These are phyloP conservation scores for Lepidurus arcticus DNA, from an alignment of 1,140 invertebrate species.

Conservation along the genomic window DNA sequence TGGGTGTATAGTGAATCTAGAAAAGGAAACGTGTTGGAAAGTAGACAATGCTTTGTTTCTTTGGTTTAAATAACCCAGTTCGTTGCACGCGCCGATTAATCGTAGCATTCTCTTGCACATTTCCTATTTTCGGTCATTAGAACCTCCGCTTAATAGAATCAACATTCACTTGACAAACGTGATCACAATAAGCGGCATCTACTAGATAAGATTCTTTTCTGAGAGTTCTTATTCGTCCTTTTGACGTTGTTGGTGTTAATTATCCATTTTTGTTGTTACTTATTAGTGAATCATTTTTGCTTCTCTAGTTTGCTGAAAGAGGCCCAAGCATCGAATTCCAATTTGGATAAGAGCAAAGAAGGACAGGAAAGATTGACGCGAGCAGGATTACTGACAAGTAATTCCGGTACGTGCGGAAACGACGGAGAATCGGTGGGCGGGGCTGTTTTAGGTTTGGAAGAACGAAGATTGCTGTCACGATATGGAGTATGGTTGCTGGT, in stretches of 20 bases:
- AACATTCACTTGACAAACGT: too few relatives aligned
- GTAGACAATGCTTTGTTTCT: too few relatives aligned
- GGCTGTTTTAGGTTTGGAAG: constrained; percentile 50
- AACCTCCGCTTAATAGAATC: too few relatives aligned
- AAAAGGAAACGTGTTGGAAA: too few relatives aligned
- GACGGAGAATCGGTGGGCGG: not conserved
- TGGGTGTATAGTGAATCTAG: too few relatives aligned
- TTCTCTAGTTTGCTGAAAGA: constrained; percentile 31
- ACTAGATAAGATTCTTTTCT: too few relatives aligned
- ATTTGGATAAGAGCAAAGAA: constrained; percentile 42
- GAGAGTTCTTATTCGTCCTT: too few relatives aligned
- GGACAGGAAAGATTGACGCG: constrained; percentile 44
- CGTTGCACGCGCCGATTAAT: too few relatives aligned
- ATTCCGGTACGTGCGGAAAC: not conserved
- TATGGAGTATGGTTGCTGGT: constrained; percentile 97
- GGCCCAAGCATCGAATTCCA: constrained; percentile 34
- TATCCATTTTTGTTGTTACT: not conserved
- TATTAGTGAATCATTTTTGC: not conserved
- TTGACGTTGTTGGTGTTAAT: not conserved
- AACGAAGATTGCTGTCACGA: constrained; percentile 81
- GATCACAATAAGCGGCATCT: too few relatives aligned
- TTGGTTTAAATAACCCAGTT: too few relatives aligned
- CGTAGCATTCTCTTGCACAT: too few relatives aligned
- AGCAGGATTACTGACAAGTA: constrained; percentile 44
- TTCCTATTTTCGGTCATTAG: too few relatives aligned